Percentiles rank a stretch among this genome's conserved stretches.
phyloP scores from a whole-genome alignment of 1,140 invertebrate species.

The Onthophagus taurus region DNA sequence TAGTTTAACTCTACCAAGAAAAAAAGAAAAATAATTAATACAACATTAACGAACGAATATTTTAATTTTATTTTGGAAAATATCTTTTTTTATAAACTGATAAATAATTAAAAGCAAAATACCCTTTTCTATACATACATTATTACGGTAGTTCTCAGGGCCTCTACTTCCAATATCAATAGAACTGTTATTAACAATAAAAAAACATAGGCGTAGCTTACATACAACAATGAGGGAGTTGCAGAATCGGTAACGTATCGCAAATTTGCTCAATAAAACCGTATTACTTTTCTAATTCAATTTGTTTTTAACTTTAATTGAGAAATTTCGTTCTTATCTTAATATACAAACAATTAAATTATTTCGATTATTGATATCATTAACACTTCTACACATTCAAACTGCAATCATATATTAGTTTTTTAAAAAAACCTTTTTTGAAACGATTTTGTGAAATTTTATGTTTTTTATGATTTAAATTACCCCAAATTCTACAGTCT shows the following conservation, averaged over 20 bases:
- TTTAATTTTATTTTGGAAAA: too few species aligned
- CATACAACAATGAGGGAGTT: too few species aligned
- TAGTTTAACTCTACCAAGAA: too few species aligned
- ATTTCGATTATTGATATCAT: background rate
- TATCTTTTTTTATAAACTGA: too few species aligned
- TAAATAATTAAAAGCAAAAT: too few species aligned
- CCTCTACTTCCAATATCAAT: slow-evolving; percentile 37
- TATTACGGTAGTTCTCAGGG: slow-evolving; percentile 37
- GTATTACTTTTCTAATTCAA: background rate
- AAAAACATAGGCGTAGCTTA: slow-evolving; percentile 5
- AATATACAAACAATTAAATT: background rate
- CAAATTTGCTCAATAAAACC: background rate
- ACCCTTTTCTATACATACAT: too few species aligned
- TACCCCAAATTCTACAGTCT: too few species aligned
- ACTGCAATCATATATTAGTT: background rate
- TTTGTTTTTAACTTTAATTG: background rate
- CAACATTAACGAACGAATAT: too few species aligned
- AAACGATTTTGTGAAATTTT: too few species aligned
- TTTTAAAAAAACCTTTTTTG: background rate
- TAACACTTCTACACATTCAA: background rate
- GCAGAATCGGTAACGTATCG: slow-evolving; percentile 5
- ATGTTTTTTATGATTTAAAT: too few species aligned
- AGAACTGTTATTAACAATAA: slow-evolving; percentile 19
- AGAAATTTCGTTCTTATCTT: background rate
- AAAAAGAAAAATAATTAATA: too few species aligned